These are phyloP conservation scores for Falco columbarius DNA, from an alignment of 2,797 vertebrate genomes.

Conservation along the genomic window DNA sequence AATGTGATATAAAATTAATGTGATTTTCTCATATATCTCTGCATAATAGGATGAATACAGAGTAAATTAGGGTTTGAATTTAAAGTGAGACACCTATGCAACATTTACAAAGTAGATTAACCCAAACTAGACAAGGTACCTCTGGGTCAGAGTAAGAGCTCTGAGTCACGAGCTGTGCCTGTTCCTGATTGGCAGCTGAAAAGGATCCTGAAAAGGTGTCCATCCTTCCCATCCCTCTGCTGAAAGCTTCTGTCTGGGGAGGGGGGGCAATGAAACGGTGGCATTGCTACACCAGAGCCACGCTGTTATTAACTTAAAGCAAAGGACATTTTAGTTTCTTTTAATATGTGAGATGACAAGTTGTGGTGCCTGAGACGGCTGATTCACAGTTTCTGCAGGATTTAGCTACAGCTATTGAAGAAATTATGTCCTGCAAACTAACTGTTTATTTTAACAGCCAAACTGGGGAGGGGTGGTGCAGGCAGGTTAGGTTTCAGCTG, in stretches of 20 bases:
- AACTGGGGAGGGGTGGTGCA: accelerated
- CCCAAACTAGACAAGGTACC: background rate
- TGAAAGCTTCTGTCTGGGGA: background rate
- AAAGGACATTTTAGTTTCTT: background rate
- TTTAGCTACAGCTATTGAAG: background rate
- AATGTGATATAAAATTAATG: background rate
- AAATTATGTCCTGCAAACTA: background rate
- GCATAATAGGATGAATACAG: background rate
- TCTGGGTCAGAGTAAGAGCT: background rate
- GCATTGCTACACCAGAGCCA: background rate
- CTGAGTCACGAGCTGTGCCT: background rate
- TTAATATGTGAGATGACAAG: background rate
- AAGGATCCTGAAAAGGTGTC: background rate
- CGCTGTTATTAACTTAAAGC: background rate
- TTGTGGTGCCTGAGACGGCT: background rate
- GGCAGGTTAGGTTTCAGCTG: background rate
- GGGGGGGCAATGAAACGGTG: accelerated
- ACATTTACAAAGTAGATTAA: background rate
- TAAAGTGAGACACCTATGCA: background rate
- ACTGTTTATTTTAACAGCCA: background rate
- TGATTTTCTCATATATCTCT: background rate
- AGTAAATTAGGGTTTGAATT: background rate
- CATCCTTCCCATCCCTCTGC: background rate
- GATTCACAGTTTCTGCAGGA: background rate
- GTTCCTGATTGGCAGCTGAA: background rate